Base-by-base conservation (phyloP, 2,797 vertebrate genomes). In the Sarcoramphus papa region DNA sequence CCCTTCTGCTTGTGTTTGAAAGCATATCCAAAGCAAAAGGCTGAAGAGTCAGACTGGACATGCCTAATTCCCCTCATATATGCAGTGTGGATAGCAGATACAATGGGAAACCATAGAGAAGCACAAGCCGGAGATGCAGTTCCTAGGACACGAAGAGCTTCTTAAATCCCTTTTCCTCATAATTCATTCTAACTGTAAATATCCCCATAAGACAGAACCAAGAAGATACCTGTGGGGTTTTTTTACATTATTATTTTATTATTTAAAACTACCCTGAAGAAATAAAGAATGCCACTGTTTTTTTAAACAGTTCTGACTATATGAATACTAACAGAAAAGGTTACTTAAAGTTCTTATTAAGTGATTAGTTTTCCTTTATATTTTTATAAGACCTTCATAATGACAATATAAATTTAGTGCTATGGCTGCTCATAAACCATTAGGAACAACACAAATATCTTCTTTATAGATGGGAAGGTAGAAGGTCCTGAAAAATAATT, bases 381-480 rank as follows among this genome's bases (percentile, higher is more conserved):
- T 96, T 96, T 96, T 92, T 67, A 79, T 41, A 92, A n/a, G 64
- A 87, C 56, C 53, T 79, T 92, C 60, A 90, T 77, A 95, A 93
- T 51, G 64, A 93, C 72, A 91, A 77, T 74, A 54, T 72, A 95
- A 92, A 97, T 97, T 94, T 96, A 97, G 22, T 82, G 59, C 59
- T 81, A 65, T 76, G 72, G 77, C 43, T 92, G 79, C 72, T 97
- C 91, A 91, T 96, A 96, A 96, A 93, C 57, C 85, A 95, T 90
- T 94, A 94, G 56, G 23, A 92, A 84, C 62, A 95, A 77, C 81
- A 93, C 62, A 93, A 95, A 85, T 94, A 96, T 79, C 75, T 88
- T 90, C 64, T 67, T 93, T 92, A 89, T 82, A 90, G 62, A 93
- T 68, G 27, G 48, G 22, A 67, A 93, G 77, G 76, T 94, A 93